phyloP scores from a whole-genome alignment of 2,797 vertebrate genomes.

The Anomalospiza imberbis region DNA sequence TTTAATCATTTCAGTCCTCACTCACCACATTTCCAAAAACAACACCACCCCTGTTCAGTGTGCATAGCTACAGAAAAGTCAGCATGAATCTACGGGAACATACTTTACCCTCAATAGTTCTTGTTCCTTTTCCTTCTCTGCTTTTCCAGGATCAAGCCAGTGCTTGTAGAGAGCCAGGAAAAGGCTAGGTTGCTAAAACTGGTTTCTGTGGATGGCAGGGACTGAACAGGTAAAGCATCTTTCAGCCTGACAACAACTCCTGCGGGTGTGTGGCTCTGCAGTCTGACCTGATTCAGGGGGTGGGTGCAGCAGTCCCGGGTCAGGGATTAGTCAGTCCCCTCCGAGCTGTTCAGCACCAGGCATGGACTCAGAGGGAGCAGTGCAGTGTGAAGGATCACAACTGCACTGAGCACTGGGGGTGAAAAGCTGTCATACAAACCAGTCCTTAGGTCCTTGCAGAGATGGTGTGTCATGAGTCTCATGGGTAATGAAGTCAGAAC shows the following conservation, averaged over 20 bases:
- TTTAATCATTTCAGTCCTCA: background rate
- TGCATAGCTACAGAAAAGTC: background rate
- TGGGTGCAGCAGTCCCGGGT: background rate
- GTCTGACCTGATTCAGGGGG: background rate
- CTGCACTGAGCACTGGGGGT: background rate
- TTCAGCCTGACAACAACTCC: background rate
- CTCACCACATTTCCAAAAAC: background rate
- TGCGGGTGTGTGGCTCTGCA: background rate
- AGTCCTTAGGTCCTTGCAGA: background rate
- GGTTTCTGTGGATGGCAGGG: background rate
- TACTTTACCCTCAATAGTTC: background rate
- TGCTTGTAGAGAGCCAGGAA: background rate
- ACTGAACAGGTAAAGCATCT: background rate
- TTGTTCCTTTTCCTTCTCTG: background rate
- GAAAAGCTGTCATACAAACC: background rate
- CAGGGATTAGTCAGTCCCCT: background rate
- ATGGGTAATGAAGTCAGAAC: background rate
- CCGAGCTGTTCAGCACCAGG: rapidly evolving
- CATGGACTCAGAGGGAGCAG: background rate
- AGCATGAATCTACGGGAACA: rapidly evolving
- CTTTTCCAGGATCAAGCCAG: background rate
- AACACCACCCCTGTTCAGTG: background rate
- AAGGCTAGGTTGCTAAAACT: background rate
- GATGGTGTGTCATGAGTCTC: background rate
- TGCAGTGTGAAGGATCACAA: background rate